A percentile compares a stretch with the other conserved stretches of the same genome.
phyloP scores from a whole-genome alignment of 1,140 invertebrate species.

The Belonocnema kinseyi region DNA sequence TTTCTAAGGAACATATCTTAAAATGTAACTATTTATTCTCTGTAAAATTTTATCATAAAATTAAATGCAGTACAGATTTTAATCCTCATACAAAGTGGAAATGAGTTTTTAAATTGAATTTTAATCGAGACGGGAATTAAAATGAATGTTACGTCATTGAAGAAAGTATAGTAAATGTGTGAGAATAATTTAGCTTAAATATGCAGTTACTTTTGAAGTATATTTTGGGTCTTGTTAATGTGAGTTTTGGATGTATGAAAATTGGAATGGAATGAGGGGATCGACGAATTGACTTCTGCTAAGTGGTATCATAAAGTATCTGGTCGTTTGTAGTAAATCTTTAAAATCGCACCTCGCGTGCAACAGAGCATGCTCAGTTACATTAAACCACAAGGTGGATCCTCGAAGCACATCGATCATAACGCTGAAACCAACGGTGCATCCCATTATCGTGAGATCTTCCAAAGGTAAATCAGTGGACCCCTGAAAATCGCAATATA shows the following conservation, averaged over 20 bases:
- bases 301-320: slow-evolving; percentile 31
- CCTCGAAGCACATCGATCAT: slow-evolving; percentile 23
- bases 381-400: slow-evolving; percentile 27
- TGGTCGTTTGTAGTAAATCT: slow-evolving; percentile 27
- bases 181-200: too few relatives aligned
- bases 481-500: slow-evolving; percentile 9
- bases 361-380: slow-evolving; percentile 21
- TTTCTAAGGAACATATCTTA: too few relatives aligned
- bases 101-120: too few relatives aligned
- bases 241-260: slow-evolving; percentile 7
- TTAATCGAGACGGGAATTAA: too few relatives aligned
- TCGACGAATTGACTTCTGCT: slow-evolving; percentile 30
- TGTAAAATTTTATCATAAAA: too few relatives aligned
- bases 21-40: too few relatives aligned
- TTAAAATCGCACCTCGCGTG: slow-evolving; percentile 30
- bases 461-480: slow-evolving; percentile 19
- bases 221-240: slow-evolving; percentile 27
- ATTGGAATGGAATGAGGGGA: slow-evolving; percentile 5
- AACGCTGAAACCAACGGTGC: slow-evolving; percentile 21
- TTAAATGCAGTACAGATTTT: too few relatives aligned
- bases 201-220: neutral
- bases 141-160: too few relatives aligned
- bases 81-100: too few relatives aligned
- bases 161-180: too few relatives aligned
- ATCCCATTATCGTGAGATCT: slow-evolving; percentile 16